Percentiles rank a stretch among this genome's conserved stretches.
These are phyloP conservation scores for Lasius fuliginosus DNA, from an alignment of 2,888 invertebrate species.

Conservation along the genomic window DNA sequence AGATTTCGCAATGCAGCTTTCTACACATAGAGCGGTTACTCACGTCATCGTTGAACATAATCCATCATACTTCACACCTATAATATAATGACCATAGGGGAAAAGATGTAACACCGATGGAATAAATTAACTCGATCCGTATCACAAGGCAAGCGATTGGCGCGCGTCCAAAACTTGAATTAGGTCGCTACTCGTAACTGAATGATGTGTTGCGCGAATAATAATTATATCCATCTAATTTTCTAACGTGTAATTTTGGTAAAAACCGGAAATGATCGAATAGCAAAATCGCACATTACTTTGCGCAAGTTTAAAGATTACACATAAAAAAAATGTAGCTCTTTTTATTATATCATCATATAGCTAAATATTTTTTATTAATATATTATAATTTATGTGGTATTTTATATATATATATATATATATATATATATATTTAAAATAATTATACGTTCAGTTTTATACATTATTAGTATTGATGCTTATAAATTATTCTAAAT, in stretches of 20 bases:
- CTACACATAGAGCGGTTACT: background rate
- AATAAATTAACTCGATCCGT: constrained; percentile 64
- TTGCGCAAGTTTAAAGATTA: background rate
- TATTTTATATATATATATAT: background rate
- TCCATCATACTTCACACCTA: constrained; percentile 55
- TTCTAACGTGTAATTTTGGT: constrained; percentile 21
- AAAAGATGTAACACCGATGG: constrained; percentile 37
- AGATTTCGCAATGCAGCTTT: constrained; percentile 35
- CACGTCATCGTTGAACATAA: constrained; percentile 35
- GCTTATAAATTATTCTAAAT: constrained; percentile 9
- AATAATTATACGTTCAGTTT: background rate
- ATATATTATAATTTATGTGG: constrained; percentile 6
- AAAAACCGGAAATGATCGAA: background rate
- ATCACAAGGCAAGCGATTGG: constrained; percentile 62
- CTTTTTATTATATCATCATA: background rate
- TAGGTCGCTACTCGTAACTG: constrained; percentile 55
- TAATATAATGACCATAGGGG: constrained; percentile 40
- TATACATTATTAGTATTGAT: background rate
- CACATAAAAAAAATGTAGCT: background rate
- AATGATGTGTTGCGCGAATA: constrained; percentile 13
- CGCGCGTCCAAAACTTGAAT: constrained; percentile 59
- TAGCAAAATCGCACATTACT: background rate
- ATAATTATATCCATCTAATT: background rate
- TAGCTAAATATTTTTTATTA: background rate
- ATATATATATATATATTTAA: background rate